Conservation (phyloP, 2,888 invertebrate genomes). For the Drosophila neotestacea region DNA sequence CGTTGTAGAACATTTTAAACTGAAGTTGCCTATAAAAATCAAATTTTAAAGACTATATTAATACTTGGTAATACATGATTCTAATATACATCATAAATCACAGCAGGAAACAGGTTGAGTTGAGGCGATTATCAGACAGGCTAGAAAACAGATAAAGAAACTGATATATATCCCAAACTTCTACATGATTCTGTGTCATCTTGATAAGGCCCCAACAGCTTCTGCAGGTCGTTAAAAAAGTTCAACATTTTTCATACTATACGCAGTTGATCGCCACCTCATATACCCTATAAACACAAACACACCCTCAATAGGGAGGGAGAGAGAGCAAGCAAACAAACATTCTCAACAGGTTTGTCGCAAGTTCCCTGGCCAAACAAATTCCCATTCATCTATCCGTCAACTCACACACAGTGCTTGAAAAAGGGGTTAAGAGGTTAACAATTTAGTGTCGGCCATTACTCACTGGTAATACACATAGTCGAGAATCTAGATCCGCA, state of each 20-base stretch:
- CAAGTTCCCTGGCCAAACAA: constrained; percentile 46
- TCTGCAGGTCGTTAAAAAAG: constrained; percentile 40
- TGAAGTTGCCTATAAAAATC: constrained; percentile 1
- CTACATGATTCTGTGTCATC: constrained; percentile 17
- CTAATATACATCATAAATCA: constrained; percentile 33
- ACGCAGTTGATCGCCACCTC: constrained; percentile 37
- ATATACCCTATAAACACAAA: not conserved
- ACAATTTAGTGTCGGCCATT: constrained; percentile 41
- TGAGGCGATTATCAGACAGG: constrained; percentile 37
- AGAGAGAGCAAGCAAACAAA: constrained; percentile 32
- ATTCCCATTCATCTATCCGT: constrained; percentile 6
- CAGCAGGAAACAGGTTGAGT: constrained; percentile 23
- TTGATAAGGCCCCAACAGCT: constrained; percentile 40
- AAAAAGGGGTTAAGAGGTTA: constrained; percentile 18
- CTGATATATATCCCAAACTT: constrained; percentile 45
- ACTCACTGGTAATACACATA: constrained; percentile 35
- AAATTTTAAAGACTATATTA: not conserved
- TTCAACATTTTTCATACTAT: constrained; percentile 26
- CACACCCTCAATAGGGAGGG: constrained; percentile 3
- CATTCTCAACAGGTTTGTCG: constrained; percentile 55
- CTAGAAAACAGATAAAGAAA: constrained; percentile 49
- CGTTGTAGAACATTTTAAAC: not conserved
- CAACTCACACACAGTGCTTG: constrained; percentile 8
- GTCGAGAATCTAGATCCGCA: constrained; percentile 41
- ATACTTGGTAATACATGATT: not conserved